Conservation (phyloP, 2,113 vertebrate species). For the Tetrax tetrax region DNA sequence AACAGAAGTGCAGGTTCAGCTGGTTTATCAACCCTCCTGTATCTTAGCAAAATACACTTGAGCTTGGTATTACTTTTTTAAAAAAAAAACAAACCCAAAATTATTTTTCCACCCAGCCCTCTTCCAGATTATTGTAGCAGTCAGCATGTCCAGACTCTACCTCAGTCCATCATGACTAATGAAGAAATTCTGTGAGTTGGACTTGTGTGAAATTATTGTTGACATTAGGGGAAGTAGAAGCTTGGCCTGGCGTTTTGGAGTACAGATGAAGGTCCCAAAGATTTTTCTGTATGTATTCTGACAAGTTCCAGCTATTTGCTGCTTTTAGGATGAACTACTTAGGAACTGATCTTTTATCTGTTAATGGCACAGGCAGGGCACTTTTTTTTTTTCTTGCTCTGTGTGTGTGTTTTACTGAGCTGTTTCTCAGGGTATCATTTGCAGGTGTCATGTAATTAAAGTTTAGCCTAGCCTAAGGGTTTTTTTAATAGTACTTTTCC, state of each 20-base stretch:
- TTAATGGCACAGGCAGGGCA: not conserved
- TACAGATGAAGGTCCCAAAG: not conserved
- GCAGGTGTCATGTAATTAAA: constrained; percentile 34
- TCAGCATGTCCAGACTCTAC: not conserved
- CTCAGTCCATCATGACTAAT: accelerated
- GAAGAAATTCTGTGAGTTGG: not conserved
- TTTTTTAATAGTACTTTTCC: not conserved
- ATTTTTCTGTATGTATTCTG: not conserved
- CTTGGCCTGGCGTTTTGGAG: not conserved
- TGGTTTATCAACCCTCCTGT: not conserved
- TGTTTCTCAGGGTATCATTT: not conserved
- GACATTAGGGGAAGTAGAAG: not conserved
- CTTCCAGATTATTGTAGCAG: not conserved
- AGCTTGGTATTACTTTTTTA: not conserved
- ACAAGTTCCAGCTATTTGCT: not conserved
- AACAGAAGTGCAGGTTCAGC: not conserved
- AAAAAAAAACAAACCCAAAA: not conserved
- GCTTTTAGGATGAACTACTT: not conserved
- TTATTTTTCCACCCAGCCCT: not conserved
- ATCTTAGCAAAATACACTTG: not conserved
- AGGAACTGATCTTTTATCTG: not conserved
- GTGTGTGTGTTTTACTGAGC: not conserved
- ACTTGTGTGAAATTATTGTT: not conserved
- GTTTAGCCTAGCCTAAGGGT: not conserved
- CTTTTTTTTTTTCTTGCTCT: not conserved